Percentiles rank a stretch among this genome's conserved stretches.
Conservation (phyloP, 2,113 vertebrate genomes). For the Pungitius pungitius region DNA sequence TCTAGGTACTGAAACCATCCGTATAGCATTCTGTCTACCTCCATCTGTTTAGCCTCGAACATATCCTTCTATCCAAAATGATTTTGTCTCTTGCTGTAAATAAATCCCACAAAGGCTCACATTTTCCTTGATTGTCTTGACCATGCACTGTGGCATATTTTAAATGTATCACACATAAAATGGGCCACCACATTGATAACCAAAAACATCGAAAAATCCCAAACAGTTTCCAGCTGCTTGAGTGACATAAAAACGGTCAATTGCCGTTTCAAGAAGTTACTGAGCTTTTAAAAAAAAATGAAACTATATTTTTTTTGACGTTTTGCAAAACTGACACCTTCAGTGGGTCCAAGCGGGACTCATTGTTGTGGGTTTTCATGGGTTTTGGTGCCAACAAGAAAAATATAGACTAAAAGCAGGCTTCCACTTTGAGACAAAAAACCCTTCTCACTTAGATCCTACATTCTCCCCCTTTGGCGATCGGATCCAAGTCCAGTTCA, state of each 20-base stretch:
- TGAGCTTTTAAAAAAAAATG: not conserved
- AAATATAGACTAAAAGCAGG: not conserved
- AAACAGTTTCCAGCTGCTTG: not conserved
- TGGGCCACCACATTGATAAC: not conserved
- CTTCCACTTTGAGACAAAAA: not conserved
- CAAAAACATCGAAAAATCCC: not conserved
- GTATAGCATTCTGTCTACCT: not conserved
- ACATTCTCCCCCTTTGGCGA: not conserved
- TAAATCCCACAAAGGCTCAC: not conserved
- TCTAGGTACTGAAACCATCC: not conserved
- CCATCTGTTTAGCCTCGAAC: not conserved
- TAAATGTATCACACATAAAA: not conserved
- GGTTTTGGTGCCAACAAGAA: not conserved
- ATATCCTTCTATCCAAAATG: not conserved
- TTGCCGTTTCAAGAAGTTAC: not conserved
- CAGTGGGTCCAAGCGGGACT: not conserved
- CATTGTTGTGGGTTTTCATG: not conserved
- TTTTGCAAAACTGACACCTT: not conserved
- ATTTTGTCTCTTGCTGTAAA: not conserved
- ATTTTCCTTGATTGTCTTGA: not conserved
- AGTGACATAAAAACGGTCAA: not conserved
- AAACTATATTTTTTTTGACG: not conserved
- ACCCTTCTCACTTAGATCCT: not conserved
- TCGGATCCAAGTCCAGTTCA: not conserved
- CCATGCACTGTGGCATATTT: not conserved